Percentiles rank a stretch among this genome's conserved stretches.
Evolutionary conservation across 1,140 invertebrate species (phyloP).

Genomic region (Geopemphigus sp.): DNA sequence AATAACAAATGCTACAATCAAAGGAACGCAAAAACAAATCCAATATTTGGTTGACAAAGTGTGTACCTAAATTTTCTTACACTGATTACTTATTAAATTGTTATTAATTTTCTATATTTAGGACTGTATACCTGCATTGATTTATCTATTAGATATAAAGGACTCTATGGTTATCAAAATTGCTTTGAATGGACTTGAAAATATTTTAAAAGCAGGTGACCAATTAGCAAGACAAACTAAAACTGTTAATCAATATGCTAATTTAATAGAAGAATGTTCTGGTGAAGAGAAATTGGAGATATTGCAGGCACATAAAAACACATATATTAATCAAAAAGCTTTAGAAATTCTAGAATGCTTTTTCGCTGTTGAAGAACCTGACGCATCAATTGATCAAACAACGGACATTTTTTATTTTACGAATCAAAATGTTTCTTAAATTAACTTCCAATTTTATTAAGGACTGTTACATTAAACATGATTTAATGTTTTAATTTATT

Average conservation of each 20-base stretch:
- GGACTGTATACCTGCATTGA: slow-evolving; percentile 88
- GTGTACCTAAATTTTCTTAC: slow-evolving; percentile 37
- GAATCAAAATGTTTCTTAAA: slow-evolving; percentile 71
- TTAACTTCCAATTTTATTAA: slow-evolving; percentile 79
- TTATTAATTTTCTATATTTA: slow-evolving; percentile 52
- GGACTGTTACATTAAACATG: slow-evolving; percentile 8
- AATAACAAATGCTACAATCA: slow-evolving; percentile 94
- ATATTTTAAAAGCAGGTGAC: slow-evolving; percentile 90
- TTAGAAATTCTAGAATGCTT: slow-evolving; percentile 95
- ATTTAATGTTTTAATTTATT: neutral
- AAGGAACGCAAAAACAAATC: slow-evolving; percentile 91
- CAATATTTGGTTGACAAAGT: slow-evolving; percentile 62
- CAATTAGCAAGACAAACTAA: slow-evolving; percentile 70
- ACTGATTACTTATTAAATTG: slow-evolving; percentile 57
- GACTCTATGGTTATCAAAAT: slow-evolving; percentile 95
- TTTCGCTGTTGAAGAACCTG: slow-evolving; percentile 89
- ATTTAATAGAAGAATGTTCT: slow-evolving; percentile 92
- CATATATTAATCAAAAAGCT: slow-evolving; percentile 93
- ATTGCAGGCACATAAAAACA: slow-evolving; percentile 92
- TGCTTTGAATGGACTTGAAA: slow-evolving; percentile 92
- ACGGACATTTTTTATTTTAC: slow-evolving; percentile 69
- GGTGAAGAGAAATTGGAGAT: slow-evolving; percentile 97
- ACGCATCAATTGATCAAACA: slow-evolving; percentile 67
- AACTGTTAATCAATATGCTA: slow-evolving; percentile 84
- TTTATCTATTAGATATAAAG: slow-evolving; percentile 88